Conservation (phyloP, 2,113 vertebrate genomes). For the pig (Sus scrofa) region DNA sequence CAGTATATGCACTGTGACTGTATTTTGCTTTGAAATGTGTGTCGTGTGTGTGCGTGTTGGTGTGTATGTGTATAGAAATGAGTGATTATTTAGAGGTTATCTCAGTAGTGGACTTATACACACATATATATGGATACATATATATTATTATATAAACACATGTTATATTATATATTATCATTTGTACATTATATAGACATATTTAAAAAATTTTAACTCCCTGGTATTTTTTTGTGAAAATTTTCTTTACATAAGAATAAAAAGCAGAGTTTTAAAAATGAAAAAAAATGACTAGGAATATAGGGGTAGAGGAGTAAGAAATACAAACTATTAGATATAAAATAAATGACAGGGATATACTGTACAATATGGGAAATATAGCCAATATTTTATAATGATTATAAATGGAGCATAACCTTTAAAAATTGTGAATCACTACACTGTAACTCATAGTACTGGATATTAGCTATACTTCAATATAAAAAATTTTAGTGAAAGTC, state of each 20-base stretch:
- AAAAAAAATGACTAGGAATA: neutral
- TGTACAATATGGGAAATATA: neutral
- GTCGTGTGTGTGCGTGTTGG: neutral
- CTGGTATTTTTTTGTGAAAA: neutral
- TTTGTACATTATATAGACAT: neutral
- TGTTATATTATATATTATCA: neutral
- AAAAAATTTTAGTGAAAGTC: neutral
- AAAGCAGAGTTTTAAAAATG: slow-evolving; percentile 15
- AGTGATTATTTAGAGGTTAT: neutral
- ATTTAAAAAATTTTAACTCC: neutral
- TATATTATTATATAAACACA: neutral
- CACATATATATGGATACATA: neutral
- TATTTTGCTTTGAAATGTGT: neutral
- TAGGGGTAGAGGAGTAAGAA: neutral
- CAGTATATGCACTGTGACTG: neutral
- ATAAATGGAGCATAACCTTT: neutral
- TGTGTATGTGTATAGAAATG: neutral
- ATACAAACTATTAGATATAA: neutral
- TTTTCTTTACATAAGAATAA: slow-evolving; percentile 19
- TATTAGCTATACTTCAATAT: neutral
- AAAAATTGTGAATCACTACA: neutral
- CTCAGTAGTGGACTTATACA: neutral
- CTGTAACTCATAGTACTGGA: neutral
- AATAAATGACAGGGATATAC: neutral
- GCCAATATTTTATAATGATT: neutral